These are phyloP conservation scores for Corythoichthys intestinalis DNA, from an alignment of 2,113 vertebrate genomes.

Conservation along the genomic window DNA sequence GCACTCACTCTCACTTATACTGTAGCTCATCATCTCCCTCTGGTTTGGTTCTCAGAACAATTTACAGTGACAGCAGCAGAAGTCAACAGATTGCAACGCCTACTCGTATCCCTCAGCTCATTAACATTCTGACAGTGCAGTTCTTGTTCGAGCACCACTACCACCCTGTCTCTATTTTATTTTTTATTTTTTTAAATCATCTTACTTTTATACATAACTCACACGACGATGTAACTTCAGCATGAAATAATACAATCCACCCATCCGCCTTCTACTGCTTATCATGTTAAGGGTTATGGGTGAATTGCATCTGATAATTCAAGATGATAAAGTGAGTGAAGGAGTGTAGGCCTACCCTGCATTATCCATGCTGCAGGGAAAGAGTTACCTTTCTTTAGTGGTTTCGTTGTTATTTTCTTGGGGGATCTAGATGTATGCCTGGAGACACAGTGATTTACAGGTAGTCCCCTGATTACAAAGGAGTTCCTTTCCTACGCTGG, in stretches of 20 bases:
- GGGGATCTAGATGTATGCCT: no score
- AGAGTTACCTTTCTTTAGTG: no score
- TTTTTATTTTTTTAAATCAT: conserved; percentile 19
- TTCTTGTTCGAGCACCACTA: not conserved
- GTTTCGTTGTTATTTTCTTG: no score
- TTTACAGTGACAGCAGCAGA: conserved; percentile 20
- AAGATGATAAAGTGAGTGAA: no score
- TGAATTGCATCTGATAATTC: no score
- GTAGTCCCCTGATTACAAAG: no score
- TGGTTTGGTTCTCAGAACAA: conserved; percentile 18
- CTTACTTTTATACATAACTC: not conserved
- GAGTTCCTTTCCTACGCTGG: no score
- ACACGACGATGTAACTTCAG: not conserved
- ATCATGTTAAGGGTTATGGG: no score
- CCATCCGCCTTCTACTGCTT: no score
- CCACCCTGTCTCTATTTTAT: conserved; percentile 13
- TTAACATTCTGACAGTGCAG: conserved; percentile 23
- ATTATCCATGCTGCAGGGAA: no score
- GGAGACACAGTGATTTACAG: no score
- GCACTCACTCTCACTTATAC: not conserved
- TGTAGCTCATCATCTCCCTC: not conserved
- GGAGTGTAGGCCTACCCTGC: no score
- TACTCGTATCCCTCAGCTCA: conserved; percentile 25
- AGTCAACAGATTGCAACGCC: conserved; percentile 24
- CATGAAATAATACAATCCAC: not conserved